Percentiles rank a stretch among this genome's conserved stretches.
These are phyloP conservation scores for Rhogogaster chlorosoma DNA, from an alignment of 2,888 invertebrate species.

Conservation along the genomic window DNA sequence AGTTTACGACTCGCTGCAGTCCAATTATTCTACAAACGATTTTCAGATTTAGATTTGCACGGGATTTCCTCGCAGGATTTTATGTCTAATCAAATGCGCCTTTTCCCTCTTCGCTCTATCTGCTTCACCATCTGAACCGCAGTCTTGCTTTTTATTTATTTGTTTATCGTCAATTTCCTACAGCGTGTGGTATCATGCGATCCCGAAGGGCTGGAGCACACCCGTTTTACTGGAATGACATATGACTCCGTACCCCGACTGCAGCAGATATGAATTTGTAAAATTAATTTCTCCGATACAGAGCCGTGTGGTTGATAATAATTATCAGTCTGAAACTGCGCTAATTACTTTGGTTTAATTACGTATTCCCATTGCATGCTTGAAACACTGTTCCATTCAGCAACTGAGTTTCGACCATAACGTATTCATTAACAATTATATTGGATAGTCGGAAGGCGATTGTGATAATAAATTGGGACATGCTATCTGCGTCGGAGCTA, in stretches of 20 bases:
- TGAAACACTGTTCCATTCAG: not conserved
- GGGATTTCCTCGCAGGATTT: constrained; percentile 1
- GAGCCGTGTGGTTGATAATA: not conserved
- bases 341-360: constrained; percentile 16
- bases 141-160: not conserved
- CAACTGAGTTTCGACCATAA: not conserved
- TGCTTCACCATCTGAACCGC: not conserved
- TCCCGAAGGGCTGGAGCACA: not conserved
- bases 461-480: not conserved
- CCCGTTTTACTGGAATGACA: not conserved
- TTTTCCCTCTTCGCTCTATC: not conserved
- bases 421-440: not conserved
- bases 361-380: not conserved
- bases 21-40: constrained; percentile 28
- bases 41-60: constrained; percentile 35
- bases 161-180: not conserved
- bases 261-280: not conserved
- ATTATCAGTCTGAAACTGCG: not conserved
- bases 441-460: not conserved
- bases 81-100: not conserved
- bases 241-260: not conserved
- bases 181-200: not conserved
- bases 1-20: constrained; percentile 28
- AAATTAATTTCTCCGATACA: constrained; percentile 2
- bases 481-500: not conserved